Evolutionary conservation across 1,140 invertebrate species (phyloP), one percentile per base, ranked within the genome.

Genomic region (Tetranychus cinnabarinus): DNA sequence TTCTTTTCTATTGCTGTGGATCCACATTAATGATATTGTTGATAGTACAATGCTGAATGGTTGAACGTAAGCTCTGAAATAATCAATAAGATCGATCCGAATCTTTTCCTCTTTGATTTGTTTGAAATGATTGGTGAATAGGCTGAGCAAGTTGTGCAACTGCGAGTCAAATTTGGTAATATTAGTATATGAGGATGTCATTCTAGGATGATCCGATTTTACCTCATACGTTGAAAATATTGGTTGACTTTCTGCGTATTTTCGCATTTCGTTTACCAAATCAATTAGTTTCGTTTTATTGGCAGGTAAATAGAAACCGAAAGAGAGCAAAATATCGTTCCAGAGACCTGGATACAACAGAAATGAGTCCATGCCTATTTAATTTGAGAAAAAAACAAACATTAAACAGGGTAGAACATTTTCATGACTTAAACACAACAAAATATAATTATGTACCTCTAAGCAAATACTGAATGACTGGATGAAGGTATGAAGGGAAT

Each of bases 221-320:
- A 56, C 55, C 55, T 56, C 55, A 56, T 5, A 45, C 12, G 57
- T n/a, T 1, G 39, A 31, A 34, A 58, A 58, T 45, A 58, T 34
- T 1, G 57, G 57, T 58, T 58, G 57, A 58, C n/a, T 58, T 31
- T 42, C 37, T 10, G 57, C 57, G 42, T 58, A 58, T 34, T 58
- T 58, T 45, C 34, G n/a, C 8, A 58, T 31, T 45, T 58, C 57
- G 12, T 5, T 15, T 2, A 58, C 23, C 5, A 58, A 3, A 45
- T 42, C 34, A 2, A 12, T 15, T 45, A 35, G 31, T 3, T 33
- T 33, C 2, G 5, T 34, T 45, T 42, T 12, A 45, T 42, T 23
- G 5, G 57, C 5, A 10, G 37, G 37, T 10, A 58, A 23, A 58
- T 45, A 58, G 36, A 58, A 46, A 45, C 57, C 57, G n/a, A 58